phyloP scores from a whole-genome alignment of 2,797 vertebrate genomes.

The Bradypus variegatus region DNA sequence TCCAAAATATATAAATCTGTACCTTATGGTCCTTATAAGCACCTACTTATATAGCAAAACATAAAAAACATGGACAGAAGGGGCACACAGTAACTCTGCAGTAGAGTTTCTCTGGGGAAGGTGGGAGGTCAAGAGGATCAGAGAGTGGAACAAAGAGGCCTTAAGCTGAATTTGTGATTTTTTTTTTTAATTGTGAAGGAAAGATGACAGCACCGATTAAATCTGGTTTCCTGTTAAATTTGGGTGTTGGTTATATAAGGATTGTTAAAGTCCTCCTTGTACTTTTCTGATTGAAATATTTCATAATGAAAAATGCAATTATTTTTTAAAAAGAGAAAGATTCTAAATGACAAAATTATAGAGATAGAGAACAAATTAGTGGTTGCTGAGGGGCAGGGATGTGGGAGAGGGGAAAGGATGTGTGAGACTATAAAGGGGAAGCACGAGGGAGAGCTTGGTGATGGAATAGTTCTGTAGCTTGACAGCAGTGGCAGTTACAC shows the following conservation, averaged over 20 bases:
- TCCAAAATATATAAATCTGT: not conserved
- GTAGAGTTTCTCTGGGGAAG: not conserved
- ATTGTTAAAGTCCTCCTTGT: not conserved
- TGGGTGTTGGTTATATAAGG: not conserved
- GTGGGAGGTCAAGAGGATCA: not conserved
- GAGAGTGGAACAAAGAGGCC: not conserved
- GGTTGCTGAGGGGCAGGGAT: not conserved
- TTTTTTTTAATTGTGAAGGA: not conserved
- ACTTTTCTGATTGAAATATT: not conserved
- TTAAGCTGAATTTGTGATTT: not conserved
- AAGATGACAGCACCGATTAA: not conserved
- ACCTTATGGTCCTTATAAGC: not conserved
- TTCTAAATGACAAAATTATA: constrained; percentile 6
- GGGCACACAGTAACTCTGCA: not conserved
- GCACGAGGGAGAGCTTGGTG: not conserved
- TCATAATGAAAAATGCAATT: not conserved
- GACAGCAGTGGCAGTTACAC: not conserved
- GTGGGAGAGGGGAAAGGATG: too few species aligned
- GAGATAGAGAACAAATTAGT: not conserved
- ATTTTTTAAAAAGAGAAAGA: not conserved
- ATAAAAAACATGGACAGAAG: not conserved
- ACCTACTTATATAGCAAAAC: not conserved
- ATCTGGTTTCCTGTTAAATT: not conserved
- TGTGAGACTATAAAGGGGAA: not conserved
- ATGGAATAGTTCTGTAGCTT: not conserved